Conservation (phyloP, 2,888 invertebrate species). For the Diarsia brunnea region DNA sequence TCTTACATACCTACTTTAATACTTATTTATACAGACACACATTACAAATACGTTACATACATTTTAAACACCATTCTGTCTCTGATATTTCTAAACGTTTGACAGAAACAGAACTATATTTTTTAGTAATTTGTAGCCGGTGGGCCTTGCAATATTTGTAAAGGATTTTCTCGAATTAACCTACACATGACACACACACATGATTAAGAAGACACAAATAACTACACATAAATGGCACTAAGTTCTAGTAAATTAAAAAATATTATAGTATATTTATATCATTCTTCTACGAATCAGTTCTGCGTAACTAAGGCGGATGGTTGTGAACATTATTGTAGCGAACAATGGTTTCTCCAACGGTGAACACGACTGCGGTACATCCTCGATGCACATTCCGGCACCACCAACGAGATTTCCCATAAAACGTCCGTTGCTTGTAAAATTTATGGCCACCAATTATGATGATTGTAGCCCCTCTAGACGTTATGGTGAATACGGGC, state of each 20-base stretch:
- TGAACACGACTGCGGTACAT: slow-evolving; percentile 69
- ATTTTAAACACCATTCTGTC: neutral
- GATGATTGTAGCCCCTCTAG: slow-evolving; percentile 62
- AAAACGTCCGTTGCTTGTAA: slow-evolving; percentile 68
- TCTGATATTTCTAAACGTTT: neutral
- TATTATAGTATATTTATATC: neutral
- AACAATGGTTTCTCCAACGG: slow-evolving; percentile 68
- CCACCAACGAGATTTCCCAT: slow-evolving; percentile 68
- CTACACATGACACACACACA: neutral
- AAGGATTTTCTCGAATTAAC: neutral
- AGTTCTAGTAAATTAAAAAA: neutral
- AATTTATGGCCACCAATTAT: slow-evolving; percentile 70
- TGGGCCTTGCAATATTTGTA: neutral
- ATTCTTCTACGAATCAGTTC: neutral
- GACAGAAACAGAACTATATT: neutral
- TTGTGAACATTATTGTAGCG: slow-evolving; percentile 68
- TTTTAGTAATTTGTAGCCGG: neutral
- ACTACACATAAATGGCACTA: neutral
- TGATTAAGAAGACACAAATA: neutral
- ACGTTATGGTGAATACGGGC: slow-evolving; percentile 36
- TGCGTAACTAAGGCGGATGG: slow-evolving; percentile 21
- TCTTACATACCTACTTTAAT: neutral
- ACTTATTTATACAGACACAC: neutral
- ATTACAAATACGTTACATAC: neutral
- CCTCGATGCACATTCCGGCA: slow-evolving; percentile 68